Conservation (phyloP, 2,797 vertebrate genomes). For the Loris lydekkerianus region DNA sequence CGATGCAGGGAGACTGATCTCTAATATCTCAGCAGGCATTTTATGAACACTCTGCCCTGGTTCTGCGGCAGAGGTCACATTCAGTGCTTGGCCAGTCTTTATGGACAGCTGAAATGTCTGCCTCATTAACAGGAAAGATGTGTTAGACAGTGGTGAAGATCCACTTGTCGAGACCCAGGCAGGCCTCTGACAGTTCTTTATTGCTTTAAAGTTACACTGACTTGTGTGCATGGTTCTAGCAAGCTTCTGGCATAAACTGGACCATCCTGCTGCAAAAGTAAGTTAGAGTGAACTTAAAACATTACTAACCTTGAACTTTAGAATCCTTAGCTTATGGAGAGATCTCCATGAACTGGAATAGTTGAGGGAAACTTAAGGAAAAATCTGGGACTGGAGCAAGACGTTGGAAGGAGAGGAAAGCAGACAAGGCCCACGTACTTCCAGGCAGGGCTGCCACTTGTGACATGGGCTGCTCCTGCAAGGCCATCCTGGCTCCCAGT, state of each 20-base stretch:
- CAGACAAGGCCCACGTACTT: not conserved
- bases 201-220: constrained; percentile 36
- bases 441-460: not conserved
- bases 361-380: not conserved
- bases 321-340: not conserved
- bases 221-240: not conserved
- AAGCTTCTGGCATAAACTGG: constrained; percentile 44
- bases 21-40: not conserved
- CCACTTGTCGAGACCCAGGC: not conserved
- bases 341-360: not conserved
- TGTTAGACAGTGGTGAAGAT: not conserved
- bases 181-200: constrained; percentile 1
- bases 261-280: not conserved
- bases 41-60: not conserved
- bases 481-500: not conserved
- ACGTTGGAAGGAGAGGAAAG: not conserved
- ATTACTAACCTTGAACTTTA: not conserved
- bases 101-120: not conserved
- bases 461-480: not conserved
- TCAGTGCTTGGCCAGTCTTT: not conserved
- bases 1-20: not conserved
- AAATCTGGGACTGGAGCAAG: not conserved
- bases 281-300: not conserved
- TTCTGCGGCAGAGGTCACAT: not conserved
- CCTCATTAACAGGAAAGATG: not conserved